Conservation (phyloP, 2,113 vertebrate genomes). For the Ia io region DNA sequence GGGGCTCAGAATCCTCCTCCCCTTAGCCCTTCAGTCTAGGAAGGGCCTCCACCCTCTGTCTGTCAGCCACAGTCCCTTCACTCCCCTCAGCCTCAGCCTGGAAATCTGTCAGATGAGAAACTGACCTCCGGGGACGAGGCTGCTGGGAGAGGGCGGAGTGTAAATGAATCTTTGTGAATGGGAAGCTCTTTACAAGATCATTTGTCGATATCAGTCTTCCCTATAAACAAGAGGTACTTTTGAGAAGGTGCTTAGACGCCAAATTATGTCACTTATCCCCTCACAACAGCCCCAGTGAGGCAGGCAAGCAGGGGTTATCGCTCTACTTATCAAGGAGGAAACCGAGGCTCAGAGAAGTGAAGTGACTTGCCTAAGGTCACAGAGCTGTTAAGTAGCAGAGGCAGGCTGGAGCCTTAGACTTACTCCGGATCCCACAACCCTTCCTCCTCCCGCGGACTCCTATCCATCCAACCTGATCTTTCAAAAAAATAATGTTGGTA, state of each 20-base stretch:
- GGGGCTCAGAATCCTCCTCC: neutral
- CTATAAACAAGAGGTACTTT: neutral
- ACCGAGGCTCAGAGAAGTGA: neutral
- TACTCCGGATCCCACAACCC: neutral
- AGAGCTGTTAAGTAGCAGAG: neutral
- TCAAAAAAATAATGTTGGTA: neutral
- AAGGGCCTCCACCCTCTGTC: neutral
- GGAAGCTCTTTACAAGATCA: neutral
- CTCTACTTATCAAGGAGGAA: neutral
- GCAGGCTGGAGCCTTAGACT: neutral
- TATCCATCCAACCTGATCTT: neutral
- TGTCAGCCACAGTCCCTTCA: neutral
- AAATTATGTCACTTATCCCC: neutral
- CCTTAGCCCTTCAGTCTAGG: neutral
- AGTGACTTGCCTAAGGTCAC: neutral
- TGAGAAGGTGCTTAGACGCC: neutral
- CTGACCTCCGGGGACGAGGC: accelerated
- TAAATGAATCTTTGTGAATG: accelerated
- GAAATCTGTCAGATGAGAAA: neutral
- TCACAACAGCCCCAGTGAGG: neutral
- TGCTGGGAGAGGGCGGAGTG: accelerated
- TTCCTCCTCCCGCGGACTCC: neutral
- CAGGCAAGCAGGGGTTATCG: neutral
- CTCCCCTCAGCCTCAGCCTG: neutral
- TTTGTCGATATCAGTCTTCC: neutral